phyloP scores from a whole-genome alignment of 1,140 invertebrate genomes.

The Idris sp. region DNA sequence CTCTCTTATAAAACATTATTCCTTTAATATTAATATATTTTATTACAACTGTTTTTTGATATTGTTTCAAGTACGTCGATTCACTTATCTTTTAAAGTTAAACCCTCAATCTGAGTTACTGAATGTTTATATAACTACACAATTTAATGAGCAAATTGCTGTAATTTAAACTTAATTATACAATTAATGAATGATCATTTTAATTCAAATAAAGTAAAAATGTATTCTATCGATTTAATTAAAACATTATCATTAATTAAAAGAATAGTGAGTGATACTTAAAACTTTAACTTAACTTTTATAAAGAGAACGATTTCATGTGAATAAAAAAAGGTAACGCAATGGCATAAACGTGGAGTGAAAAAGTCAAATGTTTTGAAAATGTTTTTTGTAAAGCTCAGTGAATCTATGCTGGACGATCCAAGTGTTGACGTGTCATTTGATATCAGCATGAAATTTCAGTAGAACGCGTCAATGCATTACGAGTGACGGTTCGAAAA shows the following conservation, averaged over 20 bases:
- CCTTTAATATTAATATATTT: too few relatives aligned
- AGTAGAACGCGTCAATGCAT: slow-evolving; percentile 52
- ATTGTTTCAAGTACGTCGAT: slow-evolving; percentile 26
- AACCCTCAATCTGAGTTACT: too few relatives aligned
- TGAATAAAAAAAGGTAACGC: slow-evolving; percentile 26
- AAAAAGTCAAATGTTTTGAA: slow-evolving; percentile 52
- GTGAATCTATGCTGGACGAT: slow-evolving; percentile 45
- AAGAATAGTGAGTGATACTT: too few relatives aligned
- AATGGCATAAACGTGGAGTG: slow-evolving; percentile 13
- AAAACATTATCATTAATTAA: too few relatives aligned
- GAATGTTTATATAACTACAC: too few relatives aligned
- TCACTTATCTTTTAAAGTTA: too few relatives aligned
- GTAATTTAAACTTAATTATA: too few relatives aligned
- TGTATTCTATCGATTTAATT: too few relatives aligned
- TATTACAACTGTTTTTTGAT: slow-evolving; percentile 4
- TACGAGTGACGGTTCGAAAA: slow-evolving; percentile 55
- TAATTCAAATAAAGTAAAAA: too few relatives aligned
- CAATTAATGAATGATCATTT: too few relatives aligned
- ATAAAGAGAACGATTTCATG: slow-evolving; percentile 15
- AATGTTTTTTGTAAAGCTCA: slow-evolving; percentile 46
- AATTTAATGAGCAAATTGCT: too few relatives aligned
- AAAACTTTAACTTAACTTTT: too few relatives aligned
- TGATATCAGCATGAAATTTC: slow-evolving; percentile 55
- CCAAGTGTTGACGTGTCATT: slow-evolving; percentile 56
- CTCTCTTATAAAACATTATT: slow-evolving; percentile 13